Evolutionary conservation across 2,888 invertebrate genomes (phyloP), one percentile per base, ranked within the genome.

Genomic region (Nebria salina): DNA sequence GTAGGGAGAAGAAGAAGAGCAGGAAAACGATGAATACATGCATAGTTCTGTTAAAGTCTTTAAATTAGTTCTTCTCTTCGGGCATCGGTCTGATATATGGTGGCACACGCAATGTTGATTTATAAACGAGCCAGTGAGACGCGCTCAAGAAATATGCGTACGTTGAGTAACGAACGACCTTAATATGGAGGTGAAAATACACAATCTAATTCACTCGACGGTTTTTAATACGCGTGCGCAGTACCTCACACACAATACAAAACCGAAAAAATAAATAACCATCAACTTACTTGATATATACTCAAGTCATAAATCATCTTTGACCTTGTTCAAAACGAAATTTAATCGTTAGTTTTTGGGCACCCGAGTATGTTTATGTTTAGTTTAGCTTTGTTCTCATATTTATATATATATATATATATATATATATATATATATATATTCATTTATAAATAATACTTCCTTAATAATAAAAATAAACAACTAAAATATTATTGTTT

Each of bases 111-210:
- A 80, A 80, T 68, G 80, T 80, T 80, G 80, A 80, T 75, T 75
- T 80, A 80, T 75, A 80, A 75, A 80, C 80, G 75, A 80, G 75
- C 42, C 80, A 80, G 11, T 72, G 72, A 75, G 75, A 75, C 80
- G 74, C 79, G 75, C 72, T 75, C 64, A 75, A 80, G 80, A 75
- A 80, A 75, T 75, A 80, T 75, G 80, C 80, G 80, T 80, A 75
- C 76, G 81, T 81, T 81, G 81, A 81, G 81, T 81, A 81, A 81
- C 73, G 68, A 76, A 81, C 76, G 81, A 73, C 81, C 81, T 81
- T 81, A 81, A 81, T 81, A 81, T 73, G 81, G 81, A 81, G 76
- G 76, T 81, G 81, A 81, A 81, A 81, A 81, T 81, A 81, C 76
- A 81, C 81, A 81, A 81, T 81, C 81, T 81, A 81, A 81, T 81